Percentiles rank a stretch among this genome's conserved stretches.
These are phyloP conservation scores for Drosophila nr. perissopoda DNA, from an alignment of 2,888 invertebrate genomes.

Conservation along the genomic window DNA sequence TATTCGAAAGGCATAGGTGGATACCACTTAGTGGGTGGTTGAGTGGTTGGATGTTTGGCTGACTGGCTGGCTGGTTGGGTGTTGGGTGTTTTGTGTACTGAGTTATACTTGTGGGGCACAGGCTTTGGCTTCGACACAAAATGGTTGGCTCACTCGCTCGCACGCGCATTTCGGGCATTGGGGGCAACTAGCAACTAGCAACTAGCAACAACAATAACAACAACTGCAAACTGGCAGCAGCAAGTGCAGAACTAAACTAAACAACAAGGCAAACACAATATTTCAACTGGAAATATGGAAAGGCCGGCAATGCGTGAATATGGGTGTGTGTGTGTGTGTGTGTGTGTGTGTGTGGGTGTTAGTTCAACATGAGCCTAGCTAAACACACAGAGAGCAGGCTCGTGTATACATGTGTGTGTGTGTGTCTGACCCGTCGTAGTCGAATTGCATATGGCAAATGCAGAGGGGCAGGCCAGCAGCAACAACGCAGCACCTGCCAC, in stretches of 20 bases:
- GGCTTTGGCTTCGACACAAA: slow-evolving; percentile 17
- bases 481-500: slow-evolving; percentile 21
- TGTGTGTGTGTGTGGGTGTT: slow-evolving; percentile 13
- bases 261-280: slow-evolving; percentile 50
- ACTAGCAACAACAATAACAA: neutral
- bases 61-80: neutral
- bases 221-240: slow-evolving; percentile 32
- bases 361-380: slow-evolving; percentile 1
- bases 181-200: slow-evolving; percentile 4
- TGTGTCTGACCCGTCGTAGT: slow-evolving; percentile 47
- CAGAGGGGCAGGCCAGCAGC: slow-evolving; percentile 13
- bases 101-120: slow-evolving; percentile 11
- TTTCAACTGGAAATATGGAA: slow-evolving; percentile 78
- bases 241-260: slow-evolving; percentile 65
- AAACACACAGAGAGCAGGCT: slow-evolving; percentile 6
- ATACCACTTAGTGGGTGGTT: neutral
- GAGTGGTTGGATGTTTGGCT: neutral
- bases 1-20: neutral
- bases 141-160: slow-evolving; percentile 53
- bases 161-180: slow-evolving; percentile 35
- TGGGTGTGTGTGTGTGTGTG: slow-evolving; percentile 8
- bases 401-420: slow-evolving; percentile 11
- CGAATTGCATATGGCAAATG: slow-evolving; percentile 55
- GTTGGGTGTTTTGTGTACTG: neutral
- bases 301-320: slow-evolving; percentile 27